phyloP scores from a whole-genome alignment of 2,888 invertebrate genomes.

The Habroteleia sp. region DNA sequence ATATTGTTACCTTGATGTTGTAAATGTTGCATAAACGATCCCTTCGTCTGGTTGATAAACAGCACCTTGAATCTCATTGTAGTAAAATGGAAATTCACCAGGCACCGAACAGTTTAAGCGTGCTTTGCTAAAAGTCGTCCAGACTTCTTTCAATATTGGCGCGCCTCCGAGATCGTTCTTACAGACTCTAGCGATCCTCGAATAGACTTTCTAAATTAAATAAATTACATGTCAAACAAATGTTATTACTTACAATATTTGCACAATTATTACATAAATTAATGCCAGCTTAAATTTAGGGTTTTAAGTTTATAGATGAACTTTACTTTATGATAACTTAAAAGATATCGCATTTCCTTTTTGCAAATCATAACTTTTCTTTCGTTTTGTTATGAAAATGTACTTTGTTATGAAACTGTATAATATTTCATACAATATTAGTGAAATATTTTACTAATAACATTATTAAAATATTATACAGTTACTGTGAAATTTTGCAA shows the following conservation, averaged over 20 bases:
- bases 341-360: too few relatives aligned
- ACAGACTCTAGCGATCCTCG: slow-evolving; percentile 94
- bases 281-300: too few relatives aligned
- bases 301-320: too few relatives aligned
- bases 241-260: neutral
- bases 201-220: slow-evolving; percentile 87
- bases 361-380: too few relatives aligned
- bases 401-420: too few relatives aligned
- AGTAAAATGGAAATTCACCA: slow-evolving; percentile 93
- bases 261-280: too few relatives aligned
- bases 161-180: slow-evolving; percentile 93
- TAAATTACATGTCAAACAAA: neutral
- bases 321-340: too few relatives aligned
- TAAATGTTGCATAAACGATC: slow-evolving; percentile 91
- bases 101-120: slow-evolving; percentile 91
- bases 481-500: too few relatives aligned
- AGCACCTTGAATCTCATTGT: slow-evolving; percentile 93
- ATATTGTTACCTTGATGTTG: slow-evolving; percentile 86
- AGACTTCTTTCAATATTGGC: slow-evolving; percentile 89
- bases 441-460: too few relatives aligned
- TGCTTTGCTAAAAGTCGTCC: slow-evolving; percentile 96
- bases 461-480: too few relatives aligned
- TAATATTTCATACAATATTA: too few relatives aligned
- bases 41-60: slow-evolving; percentile 89
- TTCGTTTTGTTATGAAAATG: too few relatives aligned